phyloP scores from a whole-genome alignment of 2,888 invertebrate species.

The Laothoe populi region DNA sequence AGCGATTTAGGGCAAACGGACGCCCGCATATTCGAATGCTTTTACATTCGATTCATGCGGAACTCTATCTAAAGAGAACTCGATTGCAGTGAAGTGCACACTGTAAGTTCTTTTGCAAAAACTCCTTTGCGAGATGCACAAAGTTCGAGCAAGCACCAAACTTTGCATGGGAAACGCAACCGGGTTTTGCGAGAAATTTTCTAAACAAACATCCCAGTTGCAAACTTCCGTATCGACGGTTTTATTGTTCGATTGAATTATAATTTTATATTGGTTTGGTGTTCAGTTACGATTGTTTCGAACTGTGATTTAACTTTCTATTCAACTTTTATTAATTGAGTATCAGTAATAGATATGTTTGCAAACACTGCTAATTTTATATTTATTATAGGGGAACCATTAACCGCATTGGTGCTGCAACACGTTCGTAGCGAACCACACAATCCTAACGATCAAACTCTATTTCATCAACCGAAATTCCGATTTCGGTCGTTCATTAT shows the following conservation, averaged over 20 bases:
- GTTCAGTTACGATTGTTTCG: neutral
- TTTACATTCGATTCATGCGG: constrained; percentile 61
- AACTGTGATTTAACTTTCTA: neutral
- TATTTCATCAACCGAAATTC: constrained; percentile 35
- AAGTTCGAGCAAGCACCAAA: constrained; percentile 56
- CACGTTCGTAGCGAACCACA: neutral
- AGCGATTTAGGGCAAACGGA: constrained; percentile 40
- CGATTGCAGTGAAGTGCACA: constrained; percentile 61
- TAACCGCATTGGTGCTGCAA: neutral
- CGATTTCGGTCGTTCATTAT: constrained; percentile 28
- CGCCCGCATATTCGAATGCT: constrained; percentile 63
- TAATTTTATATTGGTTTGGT: constrained; percentile 9
- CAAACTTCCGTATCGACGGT: constrained; percentile 22
- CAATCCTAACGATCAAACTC: constrained; percentile 24
- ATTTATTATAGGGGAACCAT: neutral
- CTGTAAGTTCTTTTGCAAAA: constrained; percentile 59
- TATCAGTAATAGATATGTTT: neutral
- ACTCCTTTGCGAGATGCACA: constrained; percentile 56
- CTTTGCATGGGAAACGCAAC: constrained; percentile 51
- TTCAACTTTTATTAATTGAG: neutral
- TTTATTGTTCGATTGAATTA: constrained; percentile 22
- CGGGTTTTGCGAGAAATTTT: constrained; percentile 54
- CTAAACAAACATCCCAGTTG: constrained; percentile 50
- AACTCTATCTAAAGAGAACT: constrained; percentile 60
- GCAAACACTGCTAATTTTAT: neutral